Evolutionary conservation across 2,797 vertebrate species (phyloP), one percentile per base, ranked within the genome.

Genomic region (Gadopsis marmoratus): DNA sequence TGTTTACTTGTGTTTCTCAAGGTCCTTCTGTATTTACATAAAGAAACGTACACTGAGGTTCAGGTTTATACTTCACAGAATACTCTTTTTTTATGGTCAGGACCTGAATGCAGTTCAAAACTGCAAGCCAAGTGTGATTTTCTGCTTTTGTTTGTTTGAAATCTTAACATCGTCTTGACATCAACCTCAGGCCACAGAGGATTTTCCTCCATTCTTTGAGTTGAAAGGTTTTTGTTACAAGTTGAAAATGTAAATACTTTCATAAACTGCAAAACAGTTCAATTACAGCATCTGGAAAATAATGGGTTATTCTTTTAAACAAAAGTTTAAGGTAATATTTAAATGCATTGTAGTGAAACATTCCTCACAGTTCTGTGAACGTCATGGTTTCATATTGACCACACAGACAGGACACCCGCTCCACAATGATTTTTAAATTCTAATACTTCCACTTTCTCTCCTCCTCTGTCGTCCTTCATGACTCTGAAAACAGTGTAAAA

Each of bases 401-500:
- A 9, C 13, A 59, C 35, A 47, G 35, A 58, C 2, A 56, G 54
- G n/a, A 19, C 39, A 35, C 31, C 5, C 21, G 8, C 29, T 60
- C n/a, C 43, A n/a, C 14, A n/a, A 1, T 31, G 16, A 35, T 26
- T 62, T 74, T 17, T n/a, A 35, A n/a, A 74, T 31, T 50, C 17
- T n/a, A 4, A 12, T 7, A 4, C 23, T 35, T 43, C 56, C 55
- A 29, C 48, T 58, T 54, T 56, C n/a, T 39, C 59, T 76, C 35
- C 6, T 53, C n/a, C 16, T 33, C 48, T 67, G 16, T 35, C 41
- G 65, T 50, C 60, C 55, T 17, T 41, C 35, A 39, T 50, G 58
- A 63, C 61, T 81, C 60, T 69, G 48, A 51, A 59, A 78, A 66
- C 51, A 50, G 35, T 45, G 37, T 31, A 48, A 55, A 76, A 11